Base-by-base conservation (phyloP, 1,140 invertebrate genomes). In the Leptinotarsa lineolata region DNA sequence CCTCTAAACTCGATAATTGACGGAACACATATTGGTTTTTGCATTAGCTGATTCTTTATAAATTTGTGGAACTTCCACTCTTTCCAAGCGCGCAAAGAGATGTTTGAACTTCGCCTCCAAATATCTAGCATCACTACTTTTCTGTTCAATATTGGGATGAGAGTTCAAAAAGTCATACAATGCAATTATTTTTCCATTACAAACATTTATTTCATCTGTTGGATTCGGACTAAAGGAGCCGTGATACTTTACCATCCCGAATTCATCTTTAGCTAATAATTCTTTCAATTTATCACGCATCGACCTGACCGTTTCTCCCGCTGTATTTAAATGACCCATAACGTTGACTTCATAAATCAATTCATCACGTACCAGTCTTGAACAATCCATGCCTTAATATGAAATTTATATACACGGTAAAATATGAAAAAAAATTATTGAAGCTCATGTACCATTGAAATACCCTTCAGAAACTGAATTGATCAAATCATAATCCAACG, bases 231-330 rank as follows among this genome's bases (percentile, higher is more conserved):
- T 13, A 67, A 67, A 67, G 15, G 60, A 15, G 20, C 3, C 20
- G 2, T 63, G 15, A n/a, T 63, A 15, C 15, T n/a, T n/a, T 63
- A 63, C 4, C 20, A 1, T 24, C 20, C 60, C 60, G 11, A 63
- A 63, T 21, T 63, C 20, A n/a, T 63, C 60, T n/a, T 63, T 63
- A 0, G 20, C n/a, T 13, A 13, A 54, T 15, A 54, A 16, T 54
- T 54, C 48, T 54, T 63, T 63, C 22, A 63, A 63, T 63, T 22
- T 63, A n/a, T 63, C 20, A 15, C 60, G 60, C 60, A 63, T 63
- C 20, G 20, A 15, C 15, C 20, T 20, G 1, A 63, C 60, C 20
- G 60, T 63, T 20, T n/a, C 20, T 63, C 15, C 20, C 13, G 15
- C 15, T 63, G 60, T 63, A 63, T 63, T 63, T 20, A 21, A n/a